These are phyloP conservation scores for Lampris incognitus DNA, from an alignment of 2,113 vertebrate species.

Conservation along the genomic window DNA sequence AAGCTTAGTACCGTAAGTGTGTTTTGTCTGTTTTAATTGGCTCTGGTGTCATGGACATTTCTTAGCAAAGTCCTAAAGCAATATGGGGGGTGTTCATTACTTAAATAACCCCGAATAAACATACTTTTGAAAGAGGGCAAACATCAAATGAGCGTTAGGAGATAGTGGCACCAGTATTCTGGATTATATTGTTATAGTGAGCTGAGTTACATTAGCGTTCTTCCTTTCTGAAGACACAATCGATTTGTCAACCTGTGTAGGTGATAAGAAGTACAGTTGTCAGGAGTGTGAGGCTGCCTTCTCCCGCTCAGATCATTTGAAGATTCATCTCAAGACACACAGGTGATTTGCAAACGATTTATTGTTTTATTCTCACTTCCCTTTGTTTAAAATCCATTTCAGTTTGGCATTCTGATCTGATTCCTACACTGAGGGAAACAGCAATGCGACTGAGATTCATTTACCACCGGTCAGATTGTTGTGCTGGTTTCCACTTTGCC, in stretches of 20 bases:
- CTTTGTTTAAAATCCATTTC: background rate
- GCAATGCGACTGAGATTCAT: too few relatives aligned
- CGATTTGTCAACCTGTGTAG: constrained; percentile 33
- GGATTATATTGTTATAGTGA: background rate
- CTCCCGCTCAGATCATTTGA: constrained; percentile 98
- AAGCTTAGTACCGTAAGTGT: too few relatives aligned
- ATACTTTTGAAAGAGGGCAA: background rate
- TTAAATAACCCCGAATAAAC: background rate
- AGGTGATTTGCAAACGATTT: constrained; percentile 51
- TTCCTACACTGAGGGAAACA: too few relatives aligned
- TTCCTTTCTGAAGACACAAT: background rate
- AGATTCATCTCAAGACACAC: constrained; percentile 99
- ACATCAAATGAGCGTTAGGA: background rate
- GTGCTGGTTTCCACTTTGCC: too few relatives aligned
- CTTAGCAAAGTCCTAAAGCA: too few relatives aligned
- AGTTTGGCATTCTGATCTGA: background rate
- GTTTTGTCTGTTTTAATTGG: too few relatives aligned
- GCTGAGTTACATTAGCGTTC: background rate
- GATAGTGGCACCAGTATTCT: background rate
- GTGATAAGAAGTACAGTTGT: constrained; percentile 97
- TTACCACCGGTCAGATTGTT: too few relatives aligned
- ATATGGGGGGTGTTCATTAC: too few relatives aligned
- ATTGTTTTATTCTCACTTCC: background rate
- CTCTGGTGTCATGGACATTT: too few relatives aligned
- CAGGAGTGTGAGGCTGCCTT: constrained; percentile 98